Conservation (phyloP, 2,888 invertebrate species). For the Perdita meconis region DNA sequence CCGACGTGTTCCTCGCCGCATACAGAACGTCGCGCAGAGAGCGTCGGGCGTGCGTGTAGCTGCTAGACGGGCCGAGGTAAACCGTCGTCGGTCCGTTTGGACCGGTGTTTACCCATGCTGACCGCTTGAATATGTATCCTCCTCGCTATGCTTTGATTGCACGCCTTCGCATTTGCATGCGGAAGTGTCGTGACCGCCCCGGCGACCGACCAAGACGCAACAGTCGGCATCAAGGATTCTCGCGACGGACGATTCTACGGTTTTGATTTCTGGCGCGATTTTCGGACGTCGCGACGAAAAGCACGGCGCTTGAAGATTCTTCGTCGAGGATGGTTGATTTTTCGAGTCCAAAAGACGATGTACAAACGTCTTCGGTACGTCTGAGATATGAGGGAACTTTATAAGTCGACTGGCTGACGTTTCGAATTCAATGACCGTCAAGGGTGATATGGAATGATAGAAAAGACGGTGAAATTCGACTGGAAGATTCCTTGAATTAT, state of each 20-base stretch:
- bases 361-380: neutral
- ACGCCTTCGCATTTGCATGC: constrained; percentile 75
- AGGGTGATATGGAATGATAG: too few relatives aligned
- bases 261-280: neutral
- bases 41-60: constrained; percentile 21
- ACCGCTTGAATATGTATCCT: constrained; percentile 77
- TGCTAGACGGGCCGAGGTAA: constrained; percentile 52
- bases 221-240: neutral
- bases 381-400: too few relatives aligned
- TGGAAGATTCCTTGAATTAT: too few relatives aligned
- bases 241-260: neutral
- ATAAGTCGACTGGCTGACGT: too few relatives aligned
- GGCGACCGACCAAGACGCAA: neutral
- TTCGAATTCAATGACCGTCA: too few relatives aligned
- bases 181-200: constrained; percentile 55
- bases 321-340: neutral
- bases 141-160: constrained; percentile 75
- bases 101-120: constrained; percentile 69
- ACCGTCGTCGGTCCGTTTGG: constrained; percentile 62
- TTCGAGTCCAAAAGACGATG: neutral
- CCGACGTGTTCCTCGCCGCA: constrained; percentile 43
- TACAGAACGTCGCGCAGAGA: constrained; percentile 32
- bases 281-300: neutral
- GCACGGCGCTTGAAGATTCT: neutral
- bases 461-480: too few relatives aligned